These are phyloP conservation scores for Colletes collaris DNA, from an alignment of 2,888 invertebrate genomes.

Conservation along the genomic window DNA sequence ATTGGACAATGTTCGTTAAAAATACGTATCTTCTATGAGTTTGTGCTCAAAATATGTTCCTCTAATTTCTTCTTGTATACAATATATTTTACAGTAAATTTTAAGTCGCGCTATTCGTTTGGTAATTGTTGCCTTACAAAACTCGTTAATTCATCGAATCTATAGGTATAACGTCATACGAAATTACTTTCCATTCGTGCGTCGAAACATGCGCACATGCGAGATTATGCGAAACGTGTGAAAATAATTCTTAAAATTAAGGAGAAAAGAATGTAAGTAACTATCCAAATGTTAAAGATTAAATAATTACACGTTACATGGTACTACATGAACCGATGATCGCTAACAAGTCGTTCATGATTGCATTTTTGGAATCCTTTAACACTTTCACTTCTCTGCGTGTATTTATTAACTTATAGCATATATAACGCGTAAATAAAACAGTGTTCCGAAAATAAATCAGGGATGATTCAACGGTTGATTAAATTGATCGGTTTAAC, in stretches of 20 bases:
- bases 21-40: conserved; percentile 30
- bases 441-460: neutral
- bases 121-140: conserved; percentile 18
- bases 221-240: neutral
- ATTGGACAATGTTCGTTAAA: conserved; percentile 21
- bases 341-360: neutral
- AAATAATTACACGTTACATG: conserved; percentile 1
- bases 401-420: neutral
- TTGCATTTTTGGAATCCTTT: neutral
- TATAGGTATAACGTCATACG: neutral
- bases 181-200: neutral
- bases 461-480: neutral
- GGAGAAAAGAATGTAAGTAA: neutral
- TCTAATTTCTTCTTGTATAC: conserved; percentile 36
- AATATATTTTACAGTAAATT: conserved; percentile 29
- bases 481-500: neutral
- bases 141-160: neutral
- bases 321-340: neutral
- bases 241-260: neutral
- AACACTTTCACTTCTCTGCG: neutral
- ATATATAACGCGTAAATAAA: neutral
- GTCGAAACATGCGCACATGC: neutral
- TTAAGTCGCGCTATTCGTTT: neutral
- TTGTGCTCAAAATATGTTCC: conserved; percentile 48
- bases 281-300: neutral